Conservation (phyloP, 92 coral and sea anemone species). For the Zoanthus sociatus region DNA sequence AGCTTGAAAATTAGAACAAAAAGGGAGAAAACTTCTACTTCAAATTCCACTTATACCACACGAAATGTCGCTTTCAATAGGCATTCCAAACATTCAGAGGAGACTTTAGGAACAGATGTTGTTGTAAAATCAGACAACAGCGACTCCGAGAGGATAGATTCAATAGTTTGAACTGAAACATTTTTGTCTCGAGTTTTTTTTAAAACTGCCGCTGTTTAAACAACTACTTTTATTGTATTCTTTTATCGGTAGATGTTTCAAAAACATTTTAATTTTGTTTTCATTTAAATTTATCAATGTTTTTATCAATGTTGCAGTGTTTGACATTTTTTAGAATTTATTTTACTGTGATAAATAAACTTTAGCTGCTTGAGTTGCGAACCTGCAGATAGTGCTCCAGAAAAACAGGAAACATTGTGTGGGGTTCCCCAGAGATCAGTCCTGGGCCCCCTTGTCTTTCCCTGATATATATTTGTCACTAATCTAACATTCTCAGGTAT, state of each 20-base stretch:
- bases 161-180: neutral
- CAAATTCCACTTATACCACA: constrained; percentile 37
- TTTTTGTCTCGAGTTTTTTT: too few species aligned
- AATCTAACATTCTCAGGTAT: too few species aligned
- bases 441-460: too few species aligned
- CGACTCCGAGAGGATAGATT: neutral
- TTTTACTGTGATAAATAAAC: neutral
- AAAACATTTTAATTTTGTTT: neutral
- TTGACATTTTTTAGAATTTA: neutral
- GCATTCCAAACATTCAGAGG: constrained; percentile 12
- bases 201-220: too few species aligned
- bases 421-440: too few species aligned
- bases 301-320: neutral
- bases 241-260: neutral
- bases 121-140: neutral
- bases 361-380: neutral
- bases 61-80: constrained; percentile 16
- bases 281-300: neutral
- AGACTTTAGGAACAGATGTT: neutral
- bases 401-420: too few species aligned
- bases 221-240: too few species aligned
- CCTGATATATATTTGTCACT: too few species aligned
- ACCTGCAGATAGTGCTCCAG: too few species aligned
- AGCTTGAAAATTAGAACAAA: constrained; percentile 28
- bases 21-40: neutral